A percentile compares a stretch with the other conserved stretches of the same genome.
phyloP scores from a whole-genome alignment of 2,113 vertebrate genomes.

The Opisthocomus hoazin region DNA sequence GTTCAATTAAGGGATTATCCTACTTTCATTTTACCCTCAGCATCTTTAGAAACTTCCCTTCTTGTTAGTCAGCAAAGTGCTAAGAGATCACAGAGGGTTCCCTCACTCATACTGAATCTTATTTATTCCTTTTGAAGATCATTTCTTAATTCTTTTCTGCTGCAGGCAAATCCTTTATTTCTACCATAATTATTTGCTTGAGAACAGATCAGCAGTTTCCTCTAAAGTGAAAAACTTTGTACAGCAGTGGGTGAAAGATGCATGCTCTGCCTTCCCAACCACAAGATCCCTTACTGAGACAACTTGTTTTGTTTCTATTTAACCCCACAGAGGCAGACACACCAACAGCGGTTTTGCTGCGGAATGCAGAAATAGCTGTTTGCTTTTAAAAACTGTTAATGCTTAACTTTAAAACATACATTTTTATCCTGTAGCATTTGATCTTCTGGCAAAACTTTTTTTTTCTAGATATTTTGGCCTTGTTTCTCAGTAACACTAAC shows the following conservation, averaged over 20 bases:
- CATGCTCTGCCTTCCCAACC: background rate
- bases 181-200: constrained; percentile 2
- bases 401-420: background rate
- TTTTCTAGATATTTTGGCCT: background rate
- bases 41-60: background rate
- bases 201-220: constrained; percentile 51
- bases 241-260: background rate
- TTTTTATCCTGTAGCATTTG: background rate
- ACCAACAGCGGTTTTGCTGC: background rate
- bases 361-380: background rate
- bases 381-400: background rate
- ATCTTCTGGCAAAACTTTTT: background rate
- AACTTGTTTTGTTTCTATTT: background rate
- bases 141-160: constrained; percentile 37
- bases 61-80: background rate
- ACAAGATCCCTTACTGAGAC: background rate
- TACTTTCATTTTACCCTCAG: constrained; percentile 14
- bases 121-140: constrained; percentile 57
- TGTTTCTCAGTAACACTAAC: background rate
- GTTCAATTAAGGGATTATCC: background rate
- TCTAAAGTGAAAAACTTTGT: background rate
- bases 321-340: background rate
- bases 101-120: background rate
- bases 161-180: constrained; percentile 50
- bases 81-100: background rate